Base-by-base conservation (phyloP, 2,797 vertebrate genomes). In the Ptychadena robeensis region DNA sequence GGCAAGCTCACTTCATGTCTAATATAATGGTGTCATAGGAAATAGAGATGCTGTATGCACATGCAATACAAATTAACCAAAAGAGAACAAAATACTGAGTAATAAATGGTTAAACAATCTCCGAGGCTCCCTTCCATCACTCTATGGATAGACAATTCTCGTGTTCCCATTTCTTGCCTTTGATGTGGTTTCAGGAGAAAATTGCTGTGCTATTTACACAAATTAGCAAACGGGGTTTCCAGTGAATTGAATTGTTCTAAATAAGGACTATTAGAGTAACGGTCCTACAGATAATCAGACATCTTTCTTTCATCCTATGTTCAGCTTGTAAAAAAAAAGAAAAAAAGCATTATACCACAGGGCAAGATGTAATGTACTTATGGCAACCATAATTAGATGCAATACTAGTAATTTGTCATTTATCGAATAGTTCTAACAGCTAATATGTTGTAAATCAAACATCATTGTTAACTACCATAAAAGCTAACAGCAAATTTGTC, bases 181-280 rank as follows among this genome's bases (percentile, higher is more conserved):
- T 83, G 81, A 83, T 79, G 81, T 83, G 25, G 73, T 73, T 78
- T 78, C 73, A 83, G 74, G n/a, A 83, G 81, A 83, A 83, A 78
- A 83, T 83, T 83, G 81, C 74, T 27, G 11, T 69, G 74, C 68
- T 83, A 78, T 78, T 83, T 83, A 83, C 74, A 78, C 67, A 83
- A 83, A 83, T 83, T 78, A 83, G 53, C 63, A n/a, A 77, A 78
- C 15, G 34, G 81, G 53, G 44, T 69, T 64, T 78, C 74, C 63
- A 78, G 73, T 69, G 74, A 83, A 83, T 72, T 66, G 74, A 59
- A 63, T 69, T 82, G 40, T 61, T 57, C 65, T 76, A 70, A 76
- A 82, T 64, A 69, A 76, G 64, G 59, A 73, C 31, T 57, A 81
- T 73, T 81, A 70, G 9, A 66, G 70, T 28, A 81, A 73, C 38